Evolutionary conservation across 2,797 vertebrate genomes (phyloP).

Genomic region (Enteromius paludinosus): DNA sequence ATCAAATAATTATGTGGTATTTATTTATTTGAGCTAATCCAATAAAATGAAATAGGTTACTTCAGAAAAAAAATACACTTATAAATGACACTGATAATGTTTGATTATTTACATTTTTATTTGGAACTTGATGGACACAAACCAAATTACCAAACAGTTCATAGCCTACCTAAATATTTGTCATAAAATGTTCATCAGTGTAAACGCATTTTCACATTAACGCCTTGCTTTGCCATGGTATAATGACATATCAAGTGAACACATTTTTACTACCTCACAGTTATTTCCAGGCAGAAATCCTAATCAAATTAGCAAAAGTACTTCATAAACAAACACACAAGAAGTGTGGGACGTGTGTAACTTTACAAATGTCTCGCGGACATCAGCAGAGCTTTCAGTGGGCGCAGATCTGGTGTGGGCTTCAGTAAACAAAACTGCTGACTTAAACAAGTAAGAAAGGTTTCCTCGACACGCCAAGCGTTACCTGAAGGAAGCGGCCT

Average conservation of each 20-base stretch:
- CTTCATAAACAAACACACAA: neutral
- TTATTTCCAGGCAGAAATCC: neutral
- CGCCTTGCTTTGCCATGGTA: neutral
- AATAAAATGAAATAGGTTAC: neutral
- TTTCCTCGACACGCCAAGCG: neutral
- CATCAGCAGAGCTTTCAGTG: conserved; percentile 1
- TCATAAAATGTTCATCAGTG: neutral
- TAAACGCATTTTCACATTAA: neutral
- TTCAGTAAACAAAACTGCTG: neutral
- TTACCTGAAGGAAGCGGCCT: neutral
- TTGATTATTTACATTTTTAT: neutral
- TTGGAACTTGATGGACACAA: neutral
- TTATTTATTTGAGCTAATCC: neutral
- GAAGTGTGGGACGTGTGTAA: neutral
- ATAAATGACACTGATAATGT: neutral
- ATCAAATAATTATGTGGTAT: neutral
- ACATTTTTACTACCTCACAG: neutral
- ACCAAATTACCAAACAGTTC: neutral
- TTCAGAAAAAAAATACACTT: neutral
- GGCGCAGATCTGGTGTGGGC: neutral
- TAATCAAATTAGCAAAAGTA: conserved; percentile 9
- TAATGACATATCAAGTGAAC: neutral
- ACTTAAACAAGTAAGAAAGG: neutral
- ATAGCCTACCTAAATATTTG: neutral
- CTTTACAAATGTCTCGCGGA: neutral